Percentiles rank a stretch among this genome's conserved stretches.
Conservation (phyloP, 2,113 vertebrate genomes). For the Clupea harengus region DNA sequence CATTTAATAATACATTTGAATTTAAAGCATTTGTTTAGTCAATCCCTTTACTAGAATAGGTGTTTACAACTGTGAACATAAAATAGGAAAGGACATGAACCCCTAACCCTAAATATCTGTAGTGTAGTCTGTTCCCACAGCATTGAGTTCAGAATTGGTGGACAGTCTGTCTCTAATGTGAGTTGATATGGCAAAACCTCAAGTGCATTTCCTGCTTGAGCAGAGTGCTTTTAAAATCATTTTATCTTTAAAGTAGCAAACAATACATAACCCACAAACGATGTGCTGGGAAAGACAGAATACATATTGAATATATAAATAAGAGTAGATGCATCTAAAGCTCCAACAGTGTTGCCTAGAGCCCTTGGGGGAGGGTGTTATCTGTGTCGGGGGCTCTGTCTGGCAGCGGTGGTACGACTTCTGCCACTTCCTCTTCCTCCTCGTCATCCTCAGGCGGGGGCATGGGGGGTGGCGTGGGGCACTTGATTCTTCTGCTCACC, state of each 20-base stretch:
- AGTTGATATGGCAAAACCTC: too few species aligned
- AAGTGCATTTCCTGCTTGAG: background rate
- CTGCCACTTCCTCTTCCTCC: constrained; percentile 22
- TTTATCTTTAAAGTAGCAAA: background rate
- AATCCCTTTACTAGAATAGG: too few species aligned
- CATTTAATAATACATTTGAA: too few species aligned
- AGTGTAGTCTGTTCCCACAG: too few species aligned
- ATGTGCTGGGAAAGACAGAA: background rate
- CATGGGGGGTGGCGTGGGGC: background rate
- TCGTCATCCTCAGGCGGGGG: constrained; percentile 18
- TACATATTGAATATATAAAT: background rate
- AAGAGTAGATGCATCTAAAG: background rate
- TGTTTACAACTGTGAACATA: too few species aligned
- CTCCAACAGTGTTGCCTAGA: background rate
- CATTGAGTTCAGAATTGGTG: too few species aligned
- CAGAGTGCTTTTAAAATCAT: background rate
- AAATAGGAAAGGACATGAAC: too few species aligned
- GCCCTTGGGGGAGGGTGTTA: background rate
- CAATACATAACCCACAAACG: background rate
- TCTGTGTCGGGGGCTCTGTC: constrained; percentile 28
- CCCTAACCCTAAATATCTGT: too few species aligned
- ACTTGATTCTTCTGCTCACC: constrained; percentile 43
- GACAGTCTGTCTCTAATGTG: too few species aligned
- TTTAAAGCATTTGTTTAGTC: too few species aligned
- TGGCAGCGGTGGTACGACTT: constrained; percentile 41